Evolutionary conservation across 2,113 vertebrate genomes (phyloP), one percentile per base, ranked within the genome.

Genomic region (Vidua macroura): DNA sequence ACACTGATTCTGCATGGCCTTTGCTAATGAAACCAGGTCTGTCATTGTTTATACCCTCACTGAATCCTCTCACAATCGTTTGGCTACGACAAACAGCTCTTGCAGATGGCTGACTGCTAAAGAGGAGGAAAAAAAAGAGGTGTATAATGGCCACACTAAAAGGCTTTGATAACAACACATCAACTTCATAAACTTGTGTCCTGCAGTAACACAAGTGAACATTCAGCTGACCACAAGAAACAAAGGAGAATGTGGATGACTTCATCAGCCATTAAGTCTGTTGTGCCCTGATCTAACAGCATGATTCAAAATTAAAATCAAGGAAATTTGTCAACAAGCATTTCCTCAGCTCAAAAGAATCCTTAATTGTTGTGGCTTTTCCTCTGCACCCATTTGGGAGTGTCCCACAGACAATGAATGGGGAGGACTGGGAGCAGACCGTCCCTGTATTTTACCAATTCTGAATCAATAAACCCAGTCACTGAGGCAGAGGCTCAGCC

Each of bases 111-210:
- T 86, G 56, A 90, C 72, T 90, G 79, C 82, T 91, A 86, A 74
- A 94, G 39, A 92, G 27, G 14, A 80, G 62, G 0, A 1, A 20
- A 15, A 77, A 77, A 79, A 86, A 59, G 63, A 93, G 85, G 87
- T 86, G 70, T 63, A 31, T 81, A 90, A 88, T 25, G 30, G 94
- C 52, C 80, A 86, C 49, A 93, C 25, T 92, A 91, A 91, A 92
- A 83, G 76, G 88, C 83, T 95, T 90, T 93, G 83, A 88, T 88
- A 91, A 80, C 67, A 87, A 85, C 79, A 83, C 72, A 90, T 37
- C 83, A 94, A 93, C 88, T 91, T 96, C 85, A 94, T 93, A 90
- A 96, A 95, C 75, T 81, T 86, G 67, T 43, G 79, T 96, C 85
- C 92, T 70, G 43, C 55, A 92, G 35, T 55, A 87, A 88, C 18